Evolutionary conservation across 2,113 vertebrate species (phyloP).

Genomic region (Donacobius atricapilla): DNA sequence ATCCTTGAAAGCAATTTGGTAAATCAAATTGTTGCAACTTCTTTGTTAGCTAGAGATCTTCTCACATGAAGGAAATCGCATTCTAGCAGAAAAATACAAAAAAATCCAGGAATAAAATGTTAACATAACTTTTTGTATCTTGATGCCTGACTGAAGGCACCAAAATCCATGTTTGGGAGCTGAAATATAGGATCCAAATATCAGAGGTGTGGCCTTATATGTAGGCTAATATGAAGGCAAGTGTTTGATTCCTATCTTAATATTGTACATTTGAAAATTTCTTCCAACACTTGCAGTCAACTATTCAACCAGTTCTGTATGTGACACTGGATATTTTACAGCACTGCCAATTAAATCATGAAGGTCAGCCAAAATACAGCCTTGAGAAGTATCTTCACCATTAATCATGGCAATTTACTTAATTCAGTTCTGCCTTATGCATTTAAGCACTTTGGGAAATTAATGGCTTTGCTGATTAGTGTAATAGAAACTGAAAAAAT

Average conservation of each 20-base stretch:
- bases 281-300: background rate
- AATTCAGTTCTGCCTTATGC: background rate
- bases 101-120: background rate
- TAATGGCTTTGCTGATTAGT: constrained; percentile 14
- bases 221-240: background rate
- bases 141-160: background rate
- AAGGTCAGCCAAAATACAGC: constrained; percentile 48
- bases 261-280: background rate
- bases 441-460: background rate
- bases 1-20: background rate
- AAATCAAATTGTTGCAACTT: background rate
- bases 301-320: background rate
- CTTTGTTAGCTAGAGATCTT: background rate
- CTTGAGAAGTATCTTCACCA: constrained; percentile 4
- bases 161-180: background rate
- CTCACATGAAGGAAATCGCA: background rate
- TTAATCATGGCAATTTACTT: background rate
- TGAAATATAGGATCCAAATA: background rate
- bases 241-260: background rate
- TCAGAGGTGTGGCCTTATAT: background rate
- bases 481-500: background rate
- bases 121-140: background rate
- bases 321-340: constrained; percentile 3
- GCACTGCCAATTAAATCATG: background rate
- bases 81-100: background rate